Conservation (phyloP, 2,113 vertebrate genomes). For the Electrona antarctica region DNA sequence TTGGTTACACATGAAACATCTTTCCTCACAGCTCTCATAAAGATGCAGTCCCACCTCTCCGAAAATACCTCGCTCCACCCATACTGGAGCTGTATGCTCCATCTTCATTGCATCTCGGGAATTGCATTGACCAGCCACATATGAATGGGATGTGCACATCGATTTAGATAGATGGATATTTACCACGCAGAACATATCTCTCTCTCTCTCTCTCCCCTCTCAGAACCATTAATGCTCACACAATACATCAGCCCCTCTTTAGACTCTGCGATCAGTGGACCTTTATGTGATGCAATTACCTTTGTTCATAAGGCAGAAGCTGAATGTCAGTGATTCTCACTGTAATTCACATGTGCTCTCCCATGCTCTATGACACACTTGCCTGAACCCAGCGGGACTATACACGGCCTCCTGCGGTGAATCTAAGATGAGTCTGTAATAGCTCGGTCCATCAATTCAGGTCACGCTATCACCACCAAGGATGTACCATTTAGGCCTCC, state of each 20-base stretch:
- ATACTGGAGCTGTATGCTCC: constrained; percentile 34
- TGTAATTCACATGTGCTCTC: constrained; percentile 23
- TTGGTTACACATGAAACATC: constrained; percentile 6
- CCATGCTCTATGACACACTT: constrained; percentile 31
- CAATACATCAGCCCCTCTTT: constrained; percentile 42
- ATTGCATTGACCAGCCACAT: constrained; percentile 50
- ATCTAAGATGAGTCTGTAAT: constrained; percentile 44
- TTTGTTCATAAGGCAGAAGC: constrained; percentile 48
- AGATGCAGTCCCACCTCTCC: background rate
- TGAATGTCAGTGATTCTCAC: constrained; percentile 55
- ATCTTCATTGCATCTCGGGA: constrained; percentile 57
- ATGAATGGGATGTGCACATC: constrained; percentile 45
- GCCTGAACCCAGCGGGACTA: constrained; percentile 24
- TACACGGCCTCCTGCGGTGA: constrained; percentile 7
- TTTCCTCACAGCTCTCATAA: constrained; percentile 1
- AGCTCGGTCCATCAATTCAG: constrained; percentile 48
- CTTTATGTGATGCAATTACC: constrained; percentile 54
- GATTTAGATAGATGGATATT: constrained; percentile 52
- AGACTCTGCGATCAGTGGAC: constrained; percentile 29
- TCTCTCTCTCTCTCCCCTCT: constrained; percentile 19
- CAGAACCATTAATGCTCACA: constrained; percentile 49
- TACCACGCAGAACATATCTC: constrained; percentile 50
- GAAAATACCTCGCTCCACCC: background rate
- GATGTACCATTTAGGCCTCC: constrained; percentile 53
- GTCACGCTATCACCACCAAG: constrained; percentile 36